A percentile compares a stretch with the other conserved stretches of the same genome.
Conservation (phyloP, 2,113 vertebrate species). For the Lycaon pictus region DNA sequence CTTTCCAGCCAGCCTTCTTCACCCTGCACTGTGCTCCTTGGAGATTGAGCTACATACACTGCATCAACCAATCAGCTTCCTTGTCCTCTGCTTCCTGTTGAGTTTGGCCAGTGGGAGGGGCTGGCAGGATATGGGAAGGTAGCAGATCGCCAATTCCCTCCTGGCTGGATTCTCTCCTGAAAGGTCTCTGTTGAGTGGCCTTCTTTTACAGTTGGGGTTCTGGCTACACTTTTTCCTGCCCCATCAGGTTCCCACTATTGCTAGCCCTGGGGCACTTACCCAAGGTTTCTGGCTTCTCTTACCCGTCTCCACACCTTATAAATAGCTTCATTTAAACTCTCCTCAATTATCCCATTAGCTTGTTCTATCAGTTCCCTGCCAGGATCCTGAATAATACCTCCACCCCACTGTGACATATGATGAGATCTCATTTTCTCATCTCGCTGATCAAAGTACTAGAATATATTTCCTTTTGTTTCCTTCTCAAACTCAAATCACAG, state of each 20-base stretch:
- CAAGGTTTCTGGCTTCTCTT: neutral
- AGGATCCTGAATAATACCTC: neutral
- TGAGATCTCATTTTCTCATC: neutral
- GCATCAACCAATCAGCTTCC: neutral
- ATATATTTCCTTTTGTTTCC: constrained; percentile 22
- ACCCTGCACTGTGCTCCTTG: neutral
- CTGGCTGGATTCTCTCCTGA: neutral
- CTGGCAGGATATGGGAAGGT: neutral
- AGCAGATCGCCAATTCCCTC: neutral
- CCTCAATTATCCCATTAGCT: neutral
- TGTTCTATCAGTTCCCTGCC: neutral
- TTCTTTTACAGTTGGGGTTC: neutral
- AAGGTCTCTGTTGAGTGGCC: neutral
- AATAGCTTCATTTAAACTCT: neutral
- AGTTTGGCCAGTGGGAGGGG: neutral
- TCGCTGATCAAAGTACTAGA: neutral
- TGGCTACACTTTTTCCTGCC: neutral
- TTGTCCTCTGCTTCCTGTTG: neutral
- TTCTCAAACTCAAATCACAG: constrained; percentile 3
- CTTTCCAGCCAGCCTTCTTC: neutral
- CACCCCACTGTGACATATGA: neutral
- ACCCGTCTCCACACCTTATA: neutral
- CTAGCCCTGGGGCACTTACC: neutral
- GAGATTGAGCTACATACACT: neutral
- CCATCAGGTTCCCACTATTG: neutral